Base-by-base conservation (phyloP, 2,797 vertebrate species). In the Tiaroga cobitis region DNA sequence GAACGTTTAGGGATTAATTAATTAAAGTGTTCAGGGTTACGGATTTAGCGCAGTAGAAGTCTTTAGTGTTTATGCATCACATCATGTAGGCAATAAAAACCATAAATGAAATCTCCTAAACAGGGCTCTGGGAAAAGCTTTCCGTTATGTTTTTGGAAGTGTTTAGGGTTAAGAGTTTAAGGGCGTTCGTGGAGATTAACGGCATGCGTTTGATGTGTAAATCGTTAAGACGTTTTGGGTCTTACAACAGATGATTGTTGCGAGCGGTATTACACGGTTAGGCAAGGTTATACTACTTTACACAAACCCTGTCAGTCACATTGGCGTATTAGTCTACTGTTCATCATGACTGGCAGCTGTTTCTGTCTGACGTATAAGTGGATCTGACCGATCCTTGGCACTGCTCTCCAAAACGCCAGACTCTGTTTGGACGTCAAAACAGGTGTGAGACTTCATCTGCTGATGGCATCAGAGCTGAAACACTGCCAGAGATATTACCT, bases 221-320 rank as follows among this genome's bases (percentile, higher is more conserved):
- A 79, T 26, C 63, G 76, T 43, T 63, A 41, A n/a, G n/a, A 4
- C 13, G 76, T 16, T 32, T 59, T 24, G 4, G n/a, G n/a, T 24
- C 49, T 56, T 39, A 26, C 34, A 37, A 15, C 15, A 32, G 54
- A 61, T 63, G 26, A 74, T 43, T 82, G 69, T 63, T 82, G 81
- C 32, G 51, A 82, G 13, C 4, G 3, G 24, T 10, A 21, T 73
- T 24, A 81, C 24, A 19, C 5, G 19, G 24, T 69, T 39, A 56
- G 67, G 34, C 67, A 81, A 81, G 49, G 80, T 82, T 56, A 72
- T 19, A 82, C 8, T 18, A 72, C 67, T 26, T 13, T 39, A 82
- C 65, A 70, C 34, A 61, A 43, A 73, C 7, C 54, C 69, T 74
- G 51, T 74, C 80, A 72, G 67, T 72, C 68, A 61, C 7, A 5